Conservation (phyloP, 2,113 vertebrate genomes). For the Amblyornis subalaris region DNA sequence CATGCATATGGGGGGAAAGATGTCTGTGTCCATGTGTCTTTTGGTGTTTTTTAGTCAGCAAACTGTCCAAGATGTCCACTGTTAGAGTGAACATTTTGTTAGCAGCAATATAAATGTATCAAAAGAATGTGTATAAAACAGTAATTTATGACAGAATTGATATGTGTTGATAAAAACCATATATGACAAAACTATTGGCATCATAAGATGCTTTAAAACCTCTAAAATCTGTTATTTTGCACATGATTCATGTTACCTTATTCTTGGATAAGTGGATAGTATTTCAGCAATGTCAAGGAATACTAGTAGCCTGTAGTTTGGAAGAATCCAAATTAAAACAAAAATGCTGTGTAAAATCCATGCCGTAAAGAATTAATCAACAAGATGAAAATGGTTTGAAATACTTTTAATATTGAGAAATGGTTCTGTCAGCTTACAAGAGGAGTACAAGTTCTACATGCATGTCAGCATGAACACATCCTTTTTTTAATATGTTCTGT, state of each 20-base stretch:
- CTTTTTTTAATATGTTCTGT: background rate
- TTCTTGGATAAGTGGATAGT: background rate
- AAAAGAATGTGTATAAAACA: background rate
- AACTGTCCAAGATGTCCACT: background rate
- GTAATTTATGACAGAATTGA: background rate
- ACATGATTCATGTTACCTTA: background rate
- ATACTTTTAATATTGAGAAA: background rate
- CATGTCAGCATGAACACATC: fast-evolving
- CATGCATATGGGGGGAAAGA: background rate
- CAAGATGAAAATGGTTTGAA: background rate
- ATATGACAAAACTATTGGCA: background rate
- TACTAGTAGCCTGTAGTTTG: background rate
- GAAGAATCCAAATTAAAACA: background rate
- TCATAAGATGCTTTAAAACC: background rate
- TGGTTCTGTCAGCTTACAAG: background rate
- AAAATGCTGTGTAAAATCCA: background rate
- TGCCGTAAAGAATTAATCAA: background rate
- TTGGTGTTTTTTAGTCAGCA: background rate
- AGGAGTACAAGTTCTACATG: background rate
- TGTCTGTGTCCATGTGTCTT: background rate
- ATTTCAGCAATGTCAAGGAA: background rate
- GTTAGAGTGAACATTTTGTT: background rate
- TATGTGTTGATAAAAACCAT: background rate
- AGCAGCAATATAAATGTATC: background rate
- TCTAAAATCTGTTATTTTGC: background rate